phyloP scores from a whole-genome alignment of 2,888 invertebrate genomes.

The Caenorhabditis drosophilae region DNA sequence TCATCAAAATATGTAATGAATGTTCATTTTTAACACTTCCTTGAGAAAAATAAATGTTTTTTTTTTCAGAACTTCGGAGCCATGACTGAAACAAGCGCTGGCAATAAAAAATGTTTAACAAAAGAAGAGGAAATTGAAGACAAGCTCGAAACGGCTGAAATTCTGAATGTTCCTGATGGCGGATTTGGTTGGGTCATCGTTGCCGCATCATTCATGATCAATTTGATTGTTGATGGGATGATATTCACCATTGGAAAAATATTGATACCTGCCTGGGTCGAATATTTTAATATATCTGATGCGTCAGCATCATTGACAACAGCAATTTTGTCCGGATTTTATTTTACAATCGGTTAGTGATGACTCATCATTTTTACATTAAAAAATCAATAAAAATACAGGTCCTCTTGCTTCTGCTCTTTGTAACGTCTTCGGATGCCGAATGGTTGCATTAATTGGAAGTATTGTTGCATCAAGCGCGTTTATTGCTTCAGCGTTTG shows the following conservation, averaged over 20 bases:
- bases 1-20: too few species aligned
- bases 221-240: conserved; percentile 92
- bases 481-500: conserved; percentile 82
- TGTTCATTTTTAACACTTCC: too few species aligned
- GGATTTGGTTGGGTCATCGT: conserved; percentile 95
- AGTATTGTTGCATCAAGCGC: conserved; percentile 79
- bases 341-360: conserved; percentile 86
- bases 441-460: conserved; percentile 86
- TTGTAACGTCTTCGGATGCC: conserved; percentile 92
- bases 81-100: not conserved
- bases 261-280: conserved; percentile 70
- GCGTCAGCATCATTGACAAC: conserved; percentile 87
- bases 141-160: conserved; percentile 54
- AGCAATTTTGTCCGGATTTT: conserved; percentile 90
- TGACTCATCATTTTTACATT: not conserved
- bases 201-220: conserved; percentile 93
- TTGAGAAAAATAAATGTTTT: too few species aligned
- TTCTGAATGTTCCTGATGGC: conserved; percentile 64
- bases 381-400: conserved; percentile 70
- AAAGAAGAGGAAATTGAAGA: conserved; percentile 54
- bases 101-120: too few species aligned
- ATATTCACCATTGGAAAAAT: conserved; percentile 70
- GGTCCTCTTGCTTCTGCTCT: conserved; percentile 93
- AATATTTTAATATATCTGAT: conserved; percentile 83
- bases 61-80: too few species aligned